These are phyloP conservation scores for Aphidoletes aphidimyza DNA, from an alignment of 2,888 invertebrate species.

Conservation along the genomic window DNA sequence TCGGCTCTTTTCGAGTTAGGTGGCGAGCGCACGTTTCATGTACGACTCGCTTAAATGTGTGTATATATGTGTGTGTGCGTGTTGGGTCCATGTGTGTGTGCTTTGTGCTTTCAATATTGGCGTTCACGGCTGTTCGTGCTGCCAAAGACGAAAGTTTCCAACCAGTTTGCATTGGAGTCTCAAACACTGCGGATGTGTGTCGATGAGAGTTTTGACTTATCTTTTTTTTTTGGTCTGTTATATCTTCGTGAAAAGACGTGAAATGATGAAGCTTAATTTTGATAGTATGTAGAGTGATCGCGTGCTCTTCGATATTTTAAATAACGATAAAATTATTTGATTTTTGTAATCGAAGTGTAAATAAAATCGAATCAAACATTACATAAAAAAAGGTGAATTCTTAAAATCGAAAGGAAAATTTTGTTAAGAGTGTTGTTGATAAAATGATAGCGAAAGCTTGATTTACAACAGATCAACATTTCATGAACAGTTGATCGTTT, in stretches of 20 bases:
- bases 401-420: neutral
- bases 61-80: neutral
- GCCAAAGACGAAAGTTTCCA: neutral
- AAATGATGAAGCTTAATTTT: neutral
- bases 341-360: neutral
- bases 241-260: neutral
- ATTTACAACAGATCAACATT: neutral
- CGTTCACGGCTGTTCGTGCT: slow-evolving; percentile 12
- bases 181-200: slow-evolving; percentile 5
- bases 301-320: neutral
- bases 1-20: neutral
- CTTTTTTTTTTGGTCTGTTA: neutral
- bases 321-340: neutral
- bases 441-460: neutral
- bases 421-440: neutral
- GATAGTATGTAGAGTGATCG: neutral
- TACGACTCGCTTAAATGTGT: too few species aligned
- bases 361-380: neutral
- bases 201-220: neutral
- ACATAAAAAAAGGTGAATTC: slow-evolving; percentile 16
- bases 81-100: neutral
- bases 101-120: neutral
- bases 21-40: neutral
- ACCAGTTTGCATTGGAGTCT: slow-evolving; percentile 26
- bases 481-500: too few species aligned